Evolutionary conservation across 2,888 invertebrate species (phyloP).

Genomic region (Drosophila bunnanda): DNA sequence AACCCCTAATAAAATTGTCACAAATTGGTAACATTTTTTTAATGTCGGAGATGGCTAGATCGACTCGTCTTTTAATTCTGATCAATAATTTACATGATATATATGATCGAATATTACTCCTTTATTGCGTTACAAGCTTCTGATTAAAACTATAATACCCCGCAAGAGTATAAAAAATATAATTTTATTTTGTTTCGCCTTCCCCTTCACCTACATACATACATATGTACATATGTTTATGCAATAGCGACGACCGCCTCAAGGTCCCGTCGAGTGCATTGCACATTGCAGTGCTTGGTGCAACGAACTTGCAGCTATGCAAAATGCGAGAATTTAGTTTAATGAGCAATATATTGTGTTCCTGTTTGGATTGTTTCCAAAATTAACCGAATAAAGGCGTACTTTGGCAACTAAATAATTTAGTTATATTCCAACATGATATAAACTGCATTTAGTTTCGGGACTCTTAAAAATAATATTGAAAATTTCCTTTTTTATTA

Average conservation of each 20-base stretch:
- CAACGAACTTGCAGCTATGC: conserved; percentile 44
- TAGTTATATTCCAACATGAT: not conserved
- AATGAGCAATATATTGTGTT: conserved; percentile 11
- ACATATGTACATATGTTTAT: too few relatives aligned
- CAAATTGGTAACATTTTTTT: too few relatives aligned
- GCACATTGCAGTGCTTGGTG: conserved; percentile 28
- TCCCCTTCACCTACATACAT: not conserved
- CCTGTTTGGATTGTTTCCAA: not conserved
- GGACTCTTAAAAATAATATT: not conserved
- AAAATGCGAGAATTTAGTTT: conserved; percentile 18
- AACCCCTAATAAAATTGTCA: too few relatives aligned
- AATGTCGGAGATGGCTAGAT: too few relatives aligned
- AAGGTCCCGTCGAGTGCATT: conserved; percentile 44
- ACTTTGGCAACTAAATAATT: not conserved
- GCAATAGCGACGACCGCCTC: conserved; percentile 7
- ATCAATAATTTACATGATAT: too few relatives aligned
- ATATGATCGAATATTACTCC: too few relatives aligned
- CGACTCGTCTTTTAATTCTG: too few relatives aligned
- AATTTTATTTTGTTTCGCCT: conserved; percentile 22
- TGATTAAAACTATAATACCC: too few relatives aligned
- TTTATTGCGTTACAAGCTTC: too few relatives aligned
- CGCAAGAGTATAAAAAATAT: not conserved
- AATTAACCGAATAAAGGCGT: not conserved
- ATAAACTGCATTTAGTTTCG: not conserved
- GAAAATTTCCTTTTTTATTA: too few relatives aligned